Evolutionary conservation across 1,140 invertebrate genomes (phyloP).

Genomic region (Drosophila elegans): DNA sequence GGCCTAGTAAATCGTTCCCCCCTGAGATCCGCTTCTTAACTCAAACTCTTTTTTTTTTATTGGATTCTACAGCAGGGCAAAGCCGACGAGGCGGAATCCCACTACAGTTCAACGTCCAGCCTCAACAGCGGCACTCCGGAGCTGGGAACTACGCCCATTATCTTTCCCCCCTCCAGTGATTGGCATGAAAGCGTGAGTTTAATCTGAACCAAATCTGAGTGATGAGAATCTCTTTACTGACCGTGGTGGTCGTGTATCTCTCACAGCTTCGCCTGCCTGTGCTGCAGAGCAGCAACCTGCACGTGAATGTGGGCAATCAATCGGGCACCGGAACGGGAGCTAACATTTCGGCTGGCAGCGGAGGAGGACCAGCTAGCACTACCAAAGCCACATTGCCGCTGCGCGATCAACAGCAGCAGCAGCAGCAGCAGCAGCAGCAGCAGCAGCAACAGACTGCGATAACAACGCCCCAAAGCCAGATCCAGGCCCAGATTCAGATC

Average conservation of each 20-base stretch:
- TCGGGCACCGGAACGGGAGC: constrained; percentile 10
- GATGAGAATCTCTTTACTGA: not conserved
- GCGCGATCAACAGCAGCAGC: constrained; percentile 61
- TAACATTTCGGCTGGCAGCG: constrained; percentile 11
- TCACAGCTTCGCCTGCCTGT: constrained; percentile 63
- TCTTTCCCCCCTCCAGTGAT: constrained; percentile 66
- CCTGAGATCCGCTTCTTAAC: not conserved
- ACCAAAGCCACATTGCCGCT: constrained; percentile 65
- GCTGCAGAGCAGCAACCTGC: constrained; percentile 69
- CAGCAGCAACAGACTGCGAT: constrained; percentile 31
- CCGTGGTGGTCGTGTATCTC: not conserved
- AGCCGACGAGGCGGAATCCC: constrained; percentile 74
- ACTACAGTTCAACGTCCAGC: constrained; percentile 85
- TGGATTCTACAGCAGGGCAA: constrained; percentile 63
- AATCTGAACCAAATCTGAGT: not conserved
- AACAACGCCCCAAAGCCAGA: constrained; percentile 20
- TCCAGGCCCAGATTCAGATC: constrained; percentile 10
- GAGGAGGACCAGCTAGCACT: constrained; percentile 56
- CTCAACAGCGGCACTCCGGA: constrained; percentile 82
- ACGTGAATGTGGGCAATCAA: constrained; percentile 53
- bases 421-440: constrained; percentile 59
- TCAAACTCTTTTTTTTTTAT: not conserved
- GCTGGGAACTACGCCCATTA: constrained; percentile 63
- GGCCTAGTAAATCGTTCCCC: not conserved
- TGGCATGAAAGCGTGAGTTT: constrained; percentile 79